Evolutionary conservation across 1,140 invertebrate species (phyloP).

Genomic region (Nixonia krombeini): DNA sequence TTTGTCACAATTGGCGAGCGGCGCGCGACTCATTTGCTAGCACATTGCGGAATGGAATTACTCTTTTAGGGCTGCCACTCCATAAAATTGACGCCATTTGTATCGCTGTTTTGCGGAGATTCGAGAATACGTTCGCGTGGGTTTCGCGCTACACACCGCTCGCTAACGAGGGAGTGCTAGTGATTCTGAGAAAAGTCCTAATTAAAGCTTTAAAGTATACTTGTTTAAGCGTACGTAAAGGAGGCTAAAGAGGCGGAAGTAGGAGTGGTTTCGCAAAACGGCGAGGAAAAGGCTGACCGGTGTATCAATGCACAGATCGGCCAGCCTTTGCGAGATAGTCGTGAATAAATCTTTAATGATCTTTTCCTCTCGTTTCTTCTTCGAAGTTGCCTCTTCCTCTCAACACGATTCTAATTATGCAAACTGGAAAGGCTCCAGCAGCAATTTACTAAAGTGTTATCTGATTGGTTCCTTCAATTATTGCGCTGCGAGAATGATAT

Average conservation of each 20-base stretch:
- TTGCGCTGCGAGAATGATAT: background rate
- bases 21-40: too few relatives aligned
- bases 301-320: constrained; percentile 45
- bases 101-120: too few relatives aligned
- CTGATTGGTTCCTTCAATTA: background rate
- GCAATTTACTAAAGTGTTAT: background rate
- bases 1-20: too few relatives aligned
- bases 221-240: constrained; percentile 1
- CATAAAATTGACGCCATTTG: too few relatives aligned
- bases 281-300: constrained; percentile 6
- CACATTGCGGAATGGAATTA: too few relatives aligned
- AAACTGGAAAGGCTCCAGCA: constrained; percentile 13
- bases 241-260: constrained; percentile 1
- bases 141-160: too few relatives aligned
- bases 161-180: constrained; percentile 2
- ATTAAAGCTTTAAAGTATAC: constrained; percentile 42
- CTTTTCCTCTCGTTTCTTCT: constrained; percentile 6
- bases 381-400: background rate
- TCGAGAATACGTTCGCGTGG: too few relatives aligned
- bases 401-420: constrained; percentile 49
- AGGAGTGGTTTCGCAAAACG: constrained; percentile 29
- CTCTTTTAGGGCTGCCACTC: too few relatives aligned
- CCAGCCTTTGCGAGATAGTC: constrained; percentile 43
- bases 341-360: constrained; percentile 57
- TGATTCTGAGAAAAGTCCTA: constrained; percentile 35